A percentile compares a stretch with the other conserved stretches of the same genome.
phyloP scores from a whole-genome alignment of 2,888 invertebrate species.

The Nineta flava region DNA sequence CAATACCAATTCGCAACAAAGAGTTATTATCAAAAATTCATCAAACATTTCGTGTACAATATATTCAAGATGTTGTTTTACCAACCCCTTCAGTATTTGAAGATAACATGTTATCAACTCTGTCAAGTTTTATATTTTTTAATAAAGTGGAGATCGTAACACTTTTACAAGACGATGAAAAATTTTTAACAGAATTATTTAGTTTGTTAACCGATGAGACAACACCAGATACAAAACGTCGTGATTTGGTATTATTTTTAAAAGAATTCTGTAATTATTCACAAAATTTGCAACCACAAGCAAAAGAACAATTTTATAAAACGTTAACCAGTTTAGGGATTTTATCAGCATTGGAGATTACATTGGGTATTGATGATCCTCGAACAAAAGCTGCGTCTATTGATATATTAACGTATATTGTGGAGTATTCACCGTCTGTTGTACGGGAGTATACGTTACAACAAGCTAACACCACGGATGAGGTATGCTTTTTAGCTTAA shows the following conservation, averaged over 20 bases:
- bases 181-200: constrained; percentile 89
- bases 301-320: constrained; percentile 95
- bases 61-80: constrained; percentile 96
- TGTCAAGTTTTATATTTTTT: constrained; percentile 98
- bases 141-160: constrained; percentile 99
- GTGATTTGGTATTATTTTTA: constrained; percentile 91
- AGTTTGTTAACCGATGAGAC: constrained; percentile 79
- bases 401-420: constrained; percentile 94
- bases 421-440: constrained; percentile 95
- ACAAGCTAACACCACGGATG: constrained; percentile 78
- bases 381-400: constrained; percentile 94
- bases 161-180: constrained; percentile 93
- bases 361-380: constrained; percentile 78
- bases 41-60: constrained; percentile 98
- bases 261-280: constrained; percentile 99
- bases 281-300: constrained; percentile 92
- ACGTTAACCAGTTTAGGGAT: constrained; percentile 78
- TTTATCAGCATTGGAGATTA: constrained; percentile 78
- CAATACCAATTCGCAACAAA: constrained; percentile 86
- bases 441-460: constrained; percentile 93
- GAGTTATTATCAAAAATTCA: constrained; percentile 97
- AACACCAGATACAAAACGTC: constrained; percentile 67
- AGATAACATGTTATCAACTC: constrained; percentile 93
- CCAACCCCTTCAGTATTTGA: constrained; percentile 99
- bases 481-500: constrained; percentile 48